These are phyloP conservation scores for Chrysochloris asiatica DNA, from an alignment of 2,113 vertebrate genomes.

Conservation along the genomic window DNA sequence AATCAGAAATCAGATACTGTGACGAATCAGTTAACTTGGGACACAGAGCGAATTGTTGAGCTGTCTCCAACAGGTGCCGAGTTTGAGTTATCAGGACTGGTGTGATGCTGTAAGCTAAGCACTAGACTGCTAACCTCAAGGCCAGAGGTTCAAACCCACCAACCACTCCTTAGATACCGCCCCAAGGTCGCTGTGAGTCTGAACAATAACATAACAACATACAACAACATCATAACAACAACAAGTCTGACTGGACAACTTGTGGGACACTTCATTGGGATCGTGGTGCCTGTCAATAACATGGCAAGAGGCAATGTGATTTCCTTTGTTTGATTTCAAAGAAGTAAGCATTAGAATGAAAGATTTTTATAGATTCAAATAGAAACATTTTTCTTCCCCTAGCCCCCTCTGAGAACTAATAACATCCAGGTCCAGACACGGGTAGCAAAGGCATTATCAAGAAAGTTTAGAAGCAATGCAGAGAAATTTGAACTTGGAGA, in stretches of 20 bases:
- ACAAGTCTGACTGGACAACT: too few relatives aligned
- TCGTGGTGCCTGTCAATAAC: not conserved
- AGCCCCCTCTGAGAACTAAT: too few relatives aligned
- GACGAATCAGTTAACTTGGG: not conserved
- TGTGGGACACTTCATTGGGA: not conserved
- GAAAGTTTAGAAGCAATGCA: not conserved
- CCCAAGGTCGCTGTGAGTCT: too few relatives aligned
- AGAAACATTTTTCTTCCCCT: not conserved
- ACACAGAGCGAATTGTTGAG: not conserved
- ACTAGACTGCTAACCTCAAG: too few relatives aligned
- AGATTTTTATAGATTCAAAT: not conserved
- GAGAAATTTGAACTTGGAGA: not conserved
- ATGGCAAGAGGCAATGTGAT: not conserved
- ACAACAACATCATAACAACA: too few relatives aligned
- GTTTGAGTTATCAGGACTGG: not conserved
- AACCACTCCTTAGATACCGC: too few relatives aligned
- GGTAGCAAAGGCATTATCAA: not conserved
- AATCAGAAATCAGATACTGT: too few relatives aligned
- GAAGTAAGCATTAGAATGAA: constrained; percentile 3
- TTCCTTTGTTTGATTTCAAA: not conserved
- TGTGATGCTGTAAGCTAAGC: too few relatives aligned
- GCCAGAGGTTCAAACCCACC: too few relatives aligned
- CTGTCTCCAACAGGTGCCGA: not conserved
- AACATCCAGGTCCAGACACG: too few relatives aligned
- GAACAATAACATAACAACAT: too few relatives aligned